Conservation (phyloP, 2,797 vertebrate genomes). For the Rhinichthys osculus region DNA sequence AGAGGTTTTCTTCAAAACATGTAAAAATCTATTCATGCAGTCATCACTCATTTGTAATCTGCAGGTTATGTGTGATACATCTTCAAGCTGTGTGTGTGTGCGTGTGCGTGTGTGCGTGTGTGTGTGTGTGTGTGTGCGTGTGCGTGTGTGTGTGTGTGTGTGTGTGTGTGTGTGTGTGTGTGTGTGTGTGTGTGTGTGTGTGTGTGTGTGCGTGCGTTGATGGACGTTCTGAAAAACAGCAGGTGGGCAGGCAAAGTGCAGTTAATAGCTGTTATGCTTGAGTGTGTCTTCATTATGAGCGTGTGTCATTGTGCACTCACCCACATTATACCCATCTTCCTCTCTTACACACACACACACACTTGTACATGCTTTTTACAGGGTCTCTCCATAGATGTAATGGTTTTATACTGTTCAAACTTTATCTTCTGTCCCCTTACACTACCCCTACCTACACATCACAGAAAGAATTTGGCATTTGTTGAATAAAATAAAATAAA, state of each 20-base stretch:
- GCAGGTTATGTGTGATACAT: background rate
- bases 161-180: slow-evolving; percentile 31
- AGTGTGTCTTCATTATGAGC: slow-evolving; percentile 33
- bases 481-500: too few relatives aligned
- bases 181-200: slow-evolving; percentile 40
- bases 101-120: slow-evolving; percentile 39
- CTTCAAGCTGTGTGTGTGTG: slow-evolving; percentile 3
- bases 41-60: slow-evolving; percentile 1
- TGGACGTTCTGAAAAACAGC: slow-evolving; percentile 31
- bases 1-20: background rate
- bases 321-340: slow-evolving; percentile 1
- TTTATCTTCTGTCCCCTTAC: background rate
- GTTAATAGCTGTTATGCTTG: slow-evolving; percentile 17
- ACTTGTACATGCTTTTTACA: too few relatives aligned
- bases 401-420: background rate
- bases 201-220: slow-evolving; percentile 40
- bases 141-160: slow-evolving; percentile 45
- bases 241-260: slow-evolving; percentile 45
- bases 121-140: slow-evolving; percentile 38
- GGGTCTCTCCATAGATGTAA: background rate
- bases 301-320: background rate
- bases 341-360: background rate
- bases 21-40: background rate
- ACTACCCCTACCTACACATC: background rate
- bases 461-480: background rate